These are phyloP conservation scores for Ennomos erosarius DNA, from an alignment of 2,888 invertebrate genomes.

Conservation along the genomic window DNA sequence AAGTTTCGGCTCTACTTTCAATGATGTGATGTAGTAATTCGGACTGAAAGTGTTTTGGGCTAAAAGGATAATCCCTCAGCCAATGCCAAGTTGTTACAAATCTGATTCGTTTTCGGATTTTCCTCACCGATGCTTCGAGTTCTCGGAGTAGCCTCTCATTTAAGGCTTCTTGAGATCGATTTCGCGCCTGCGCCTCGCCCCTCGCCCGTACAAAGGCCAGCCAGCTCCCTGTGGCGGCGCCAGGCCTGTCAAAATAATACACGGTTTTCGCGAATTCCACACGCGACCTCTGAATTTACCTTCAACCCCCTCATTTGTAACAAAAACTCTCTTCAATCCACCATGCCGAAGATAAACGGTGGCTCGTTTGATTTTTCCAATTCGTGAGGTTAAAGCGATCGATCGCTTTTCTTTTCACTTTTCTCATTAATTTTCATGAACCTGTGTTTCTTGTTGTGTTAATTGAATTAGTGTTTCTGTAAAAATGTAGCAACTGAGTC, in stretches of 20 bases:
- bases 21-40: too few relatives aligned
- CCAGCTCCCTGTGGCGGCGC: constrained; percentile 63
- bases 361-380: constrained; percentile 25
- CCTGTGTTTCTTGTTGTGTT: constrained; percentile 53
- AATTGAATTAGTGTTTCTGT: constrained; percentile 55
- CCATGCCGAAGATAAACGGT: constrained; percentile 16
- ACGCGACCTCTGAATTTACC: constrained; percentile 46
- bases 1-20: too few relatives aligned
- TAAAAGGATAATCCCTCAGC: constrained; percentile 3
- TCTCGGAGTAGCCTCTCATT: constrained; percentile 41
- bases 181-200: constrained; percentile 66
- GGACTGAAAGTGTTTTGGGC: too few relatives aligned
- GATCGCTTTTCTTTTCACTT: constrained; percentile 37
- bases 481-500: constrained; percentile 68
- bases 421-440: constrained; percentile 43
- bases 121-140: constrained; percentile 35
- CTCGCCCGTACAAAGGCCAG: constrained; percentile 72
- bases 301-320: constrained; percentile 20
- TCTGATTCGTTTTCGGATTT: constrained; percentile 14
- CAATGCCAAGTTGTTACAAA: constrained; percentile 2
- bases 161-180: constrained; percentile 74
- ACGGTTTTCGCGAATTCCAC: constrained; percentile 60
- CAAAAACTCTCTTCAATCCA: neutral
- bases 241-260: constrained; percentile 76
- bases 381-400: constrained; percentile 33